phyloP scores from a whole-genome alignment of 2,888 invertebrate species.

The Sinopyrophorus schimmeli region DNA sequence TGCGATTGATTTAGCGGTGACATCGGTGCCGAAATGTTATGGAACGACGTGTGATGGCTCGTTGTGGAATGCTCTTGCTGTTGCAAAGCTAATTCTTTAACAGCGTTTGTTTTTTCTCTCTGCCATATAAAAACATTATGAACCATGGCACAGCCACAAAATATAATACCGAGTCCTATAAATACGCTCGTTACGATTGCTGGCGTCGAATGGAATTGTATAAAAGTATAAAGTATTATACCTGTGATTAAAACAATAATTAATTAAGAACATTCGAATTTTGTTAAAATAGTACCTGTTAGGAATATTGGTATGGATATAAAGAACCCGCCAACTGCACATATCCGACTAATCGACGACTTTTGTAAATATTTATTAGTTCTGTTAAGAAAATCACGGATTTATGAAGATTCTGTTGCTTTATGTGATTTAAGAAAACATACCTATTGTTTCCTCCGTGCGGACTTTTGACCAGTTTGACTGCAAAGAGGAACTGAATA shows the following conservation, averaged over 20 bases:
- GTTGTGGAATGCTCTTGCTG: slow-evolving; percentile 44
- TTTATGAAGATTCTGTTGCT: not conserved
- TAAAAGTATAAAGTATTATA: slow-evolving; percentile 88
- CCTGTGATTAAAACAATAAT: slow-evolving; percentile 61
- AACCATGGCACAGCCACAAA: slow-evolving; percentile 91
- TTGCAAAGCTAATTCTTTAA: slow-evolving; percentile 61
- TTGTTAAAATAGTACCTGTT: slow-evolving; percentile 67
- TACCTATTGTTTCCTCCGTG: slow-evolving; percentile 73
- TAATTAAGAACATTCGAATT: too few species aligned
- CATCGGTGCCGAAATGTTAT: slow-evolving; percentile 45
- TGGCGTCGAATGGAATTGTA: slow-evolving; percentile 89
- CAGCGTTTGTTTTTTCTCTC: slow-evolving; percentile 83
- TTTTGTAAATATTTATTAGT: slow-evolving; percentile 91
- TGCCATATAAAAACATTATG: slow-evolving; percentile 96
- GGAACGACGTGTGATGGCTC: slow-evolving; percentile 46
- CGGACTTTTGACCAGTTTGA: slow-evolving; percentile 85
- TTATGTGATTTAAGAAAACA: slow-evolving; percentile 35
- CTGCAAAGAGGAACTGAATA: slow-evolving; percentile 91
- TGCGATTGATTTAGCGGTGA: slow-evolving; percentile 49
- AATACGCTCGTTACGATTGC: slow-evolving; percentile 89
- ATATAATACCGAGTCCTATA: slow-evolving; percentile 88
- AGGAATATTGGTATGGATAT: slow-evolving; percentile 93
- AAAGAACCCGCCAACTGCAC: slow-evolving; percentile 92
- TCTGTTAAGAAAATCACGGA: slow-evolving; percentile 65
- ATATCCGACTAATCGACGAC: slow-evolving; percentile 86